Conservation (phyloP, 1,140 invertebrate genomes). For the Drosophila littoralis region DNA sequence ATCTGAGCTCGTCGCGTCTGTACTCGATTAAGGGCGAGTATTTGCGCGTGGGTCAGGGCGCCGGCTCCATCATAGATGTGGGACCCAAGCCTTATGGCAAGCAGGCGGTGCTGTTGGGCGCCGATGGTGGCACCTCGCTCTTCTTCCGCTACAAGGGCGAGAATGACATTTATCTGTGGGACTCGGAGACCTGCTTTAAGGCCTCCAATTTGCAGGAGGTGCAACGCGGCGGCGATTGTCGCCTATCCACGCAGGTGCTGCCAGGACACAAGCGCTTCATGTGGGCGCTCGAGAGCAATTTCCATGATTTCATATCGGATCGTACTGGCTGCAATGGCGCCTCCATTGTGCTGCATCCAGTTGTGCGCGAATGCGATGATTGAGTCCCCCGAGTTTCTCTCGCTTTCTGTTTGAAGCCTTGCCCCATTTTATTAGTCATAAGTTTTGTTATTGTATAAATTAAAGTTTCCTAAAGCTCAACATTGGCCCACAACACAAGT, state of each 20-base stretch:
- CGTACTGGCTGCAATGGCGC: slow-evolving; percentile 86
- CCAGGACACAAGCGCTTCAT: slow-evolving; percentile 86
- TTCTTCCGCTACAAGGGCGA: slow-evolving; percentile 87
- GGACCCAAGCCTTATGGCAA: slow-evolving; percentile 85
- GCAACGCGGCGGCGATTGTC: slow-evolving; percentile 86
- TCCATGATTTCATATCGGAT: slow-evolving; percentile 87
- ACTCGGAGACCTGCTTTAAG: slow-evolving; percentile 86
- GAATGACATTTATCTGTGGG: slow-evolving; percentile 87
- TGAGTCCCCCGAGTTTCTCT: slow-evolving; percentile 18
- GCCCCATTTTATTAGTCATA: slow-evolving; percentile 40
- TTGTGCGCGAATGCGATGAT: slow-evolving; percentile 84
- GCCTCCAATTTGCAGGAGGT: slow-evolving; percentile 86
- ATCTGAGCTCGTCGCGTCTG: slow-evolving; percentile 86
- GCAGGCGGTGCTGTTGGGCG: slow-evolving; percentile 87
- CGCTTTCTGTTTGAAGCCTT: no score
- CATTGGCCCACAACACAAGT: slow-evolving; percentile 45
- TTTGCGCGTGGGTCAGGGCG: slow-evolving; percentile 85
- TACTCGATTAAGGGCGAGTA: slow-evolving; percentile 86
- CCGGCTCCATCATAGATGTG: slow-evolving; percentile 85
- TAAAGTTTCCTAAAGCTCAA: slow-evolving; percentile 31
- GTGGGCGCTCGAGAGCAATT: slow-evolving; percentile 88
- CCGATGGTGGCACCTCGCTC: slow-evolving; percentile 86
- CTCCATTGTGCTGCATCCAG: slow-evolving; percentile 85
- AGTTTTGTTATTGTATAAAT: slow-evolving; percentile 51
- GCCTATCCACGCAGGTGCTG: slow-evolving; percentile 87